Evolutionary conservation across 1,140 invertebrate genomes (phyloP).

Genomic region (Nylanderia fulva): DNA sequence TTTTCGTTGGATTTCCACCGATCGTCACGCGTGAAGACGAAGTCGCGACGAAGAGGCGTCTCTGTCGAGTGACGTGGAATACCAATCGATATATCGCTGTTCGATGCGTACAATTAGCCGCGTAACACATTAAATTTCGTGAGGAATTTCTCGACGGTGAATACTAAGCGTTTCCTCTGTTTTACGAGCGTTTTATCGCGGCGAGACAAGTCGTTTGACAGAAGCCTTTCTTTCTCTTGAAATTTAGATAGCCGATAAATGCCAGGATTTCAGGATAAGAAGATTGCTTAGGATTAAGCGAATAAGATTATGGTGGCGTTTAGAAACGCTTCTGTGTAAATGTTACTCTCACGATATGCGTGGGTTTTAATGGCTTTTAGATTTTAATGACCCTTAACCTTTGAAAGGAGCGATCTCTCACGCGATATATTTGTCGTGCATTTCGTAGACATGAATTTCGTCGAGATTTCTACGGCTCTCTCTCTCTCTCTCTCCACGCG

Average conservation of each 20-base stretch:
- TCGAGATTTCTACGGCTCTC: background rate
- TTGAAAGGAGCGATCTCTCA: background rate
- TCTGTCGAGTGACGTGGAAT: constrained; percentile 14
- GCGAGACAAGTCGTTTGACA: background rate
- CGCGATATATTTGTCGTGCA: background rate
- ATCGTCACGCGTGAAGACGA: constrained; percentile 57
- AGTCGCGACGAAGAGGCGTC: constrained; percentile 57
- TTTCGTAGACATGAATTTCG: background rate
- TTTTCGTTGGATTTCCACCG: constrained; percentile 62
- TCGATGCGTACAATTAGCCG: constrained; percentile 18
- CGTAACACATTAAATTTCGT: constrained; percentile 43
- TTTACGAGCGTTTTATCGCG: background rate
- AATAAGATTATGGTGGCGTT: background rate
- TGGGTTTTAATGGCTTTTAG: constrained; percentile 3
- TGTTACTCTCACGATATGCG: background rate
- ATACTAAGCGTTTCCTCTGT: background rate
- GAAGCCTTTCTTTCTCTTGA: background rate
- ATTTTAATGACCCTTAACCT: no score
- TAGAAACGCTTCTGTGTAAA: background rate
- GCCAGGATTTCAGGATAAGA: background rate
- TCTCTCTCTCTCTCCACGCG: background rate
- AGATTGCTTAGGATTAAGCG: background rate
- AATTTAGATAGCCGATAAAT: background rate
- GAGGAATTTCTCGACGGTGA: constrained; percentile 20
- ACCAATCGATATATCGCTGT: constrained; percentile 15